A percentile compares a stretch with the other conserved stretches of the same genome.
Evolutionary conservation across 2,888 invertebrate species (phyloP).

Genomic region (Himalopsyche japonica): DNA sequence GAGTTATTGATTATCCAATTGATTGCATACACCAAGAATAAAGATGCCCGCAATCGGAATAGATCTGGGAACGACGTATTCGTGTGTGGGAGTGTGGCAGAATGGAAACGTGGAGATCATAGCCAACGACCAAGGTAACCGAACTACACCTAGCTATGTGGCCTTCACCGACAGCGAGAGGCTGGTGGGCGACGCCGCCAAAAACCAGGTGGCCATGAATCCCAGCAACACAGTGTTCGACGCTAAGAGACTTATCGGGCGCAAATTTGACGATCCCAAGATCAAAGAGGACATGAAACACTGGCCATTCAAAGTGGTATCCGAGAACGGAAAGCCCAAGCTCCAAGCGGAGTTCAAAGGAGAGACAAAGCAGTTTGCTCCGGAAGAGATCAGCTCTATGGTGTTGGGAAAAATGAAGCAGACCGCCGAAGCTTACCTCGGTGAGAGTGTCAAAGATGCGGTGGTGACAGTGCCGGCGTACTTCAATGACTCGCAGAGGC

Average conservation of each 20-base stretch:
- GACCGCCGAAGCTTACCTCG: slow-evolving; percentile 49
- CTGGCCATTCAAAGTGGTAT: slow-evolving; percentile 75
- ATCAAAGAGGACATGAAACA: slow-evolving; percentile 80
- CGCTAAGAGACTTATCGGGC: slow-evolving; percentile 78
- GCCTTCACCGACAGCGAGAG: slow-evolving; percentile 85
- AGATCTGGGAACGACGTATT: slow-evolving; percentile 59
- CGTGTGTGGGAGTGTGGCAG: slow-evolving; percentile 85
- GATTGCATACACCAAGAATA: too few relatives aligned
- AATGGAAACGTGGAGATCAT: slow-evolving; percentile 82
- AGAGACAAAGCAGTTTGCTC: slow-evolving; percentile 65
- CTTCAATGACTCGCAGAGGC: slow-evolving; percentile 73
- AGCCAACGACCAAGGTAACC: slow-evolving; percentile 86
- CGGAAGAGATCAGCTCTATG: slow-evolving; percentile 75
- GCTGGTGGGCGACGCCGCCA: slow-evolving; percentile 84
- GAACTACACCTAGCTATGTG: slow-evolving; percentile 86
- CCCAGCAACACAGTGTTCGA: slow-evolving; percentile 75
- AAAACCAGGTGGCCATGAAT: slow-evolving; percentile 80
- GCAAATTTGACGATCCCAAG: slow-evolving; percentile 73
- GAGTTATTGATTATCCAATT: too few relatives aligned
- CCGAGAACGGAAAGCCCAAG: slow-evolving; percentile 68
- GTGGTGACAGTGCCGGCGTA: slow-evolving; percentile 84
- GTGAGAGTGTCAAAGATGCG: slow-evolving; percentile 48
- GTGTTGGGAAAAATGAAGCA: slow-evolving; percentile 66
- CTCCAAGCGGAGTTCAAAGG: slow-evolving; percentile 70
- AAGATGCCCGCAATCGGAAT: background rate